Evolutionary conservation across 2,888 invertebrate species (phyloP).

Genomic region (Malacosoma neustria): DNA sequence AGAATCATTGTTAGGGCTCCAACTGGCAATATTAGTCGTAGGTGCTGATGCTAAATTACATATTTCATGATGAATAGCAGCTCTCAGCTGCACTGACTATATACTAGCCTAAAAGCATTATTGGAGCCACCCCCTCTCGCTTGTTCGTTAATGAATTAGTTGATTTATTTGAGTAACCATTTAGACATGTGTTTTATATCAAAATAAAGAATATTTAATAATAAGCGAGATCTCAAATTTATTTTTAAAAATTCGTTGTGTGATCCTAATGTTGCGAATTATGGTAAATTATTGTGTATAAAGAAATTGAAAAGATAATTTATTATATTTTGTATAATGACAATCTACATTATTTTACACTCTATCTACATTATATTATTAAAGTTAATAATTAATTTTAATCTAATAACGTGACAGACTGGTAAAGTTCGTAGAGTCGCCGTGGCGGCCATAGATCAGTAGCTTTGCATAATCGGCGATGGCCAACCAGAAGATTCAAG

Average conservation of each 20-base stretch:
- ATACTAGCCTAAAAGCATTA: slow-evolving; percentile 16
- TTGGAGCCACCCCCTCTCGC: slow-evolving; percentile 38
- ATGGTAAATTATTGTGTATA: slow-evolving; percentile 46
- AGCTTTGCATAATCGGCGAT: slow-evolving; percentile 74
- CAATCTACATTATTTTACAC: slow-evolving; percentile 73
- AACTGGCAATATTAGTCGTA: slow-evolving; percentile 21
- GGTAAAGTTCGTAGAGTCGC: slow-evolving; percentile 75
- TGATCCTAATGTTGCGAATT: slow-evolving; percentile 69
- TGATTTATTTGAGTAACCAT: slow-evolving; percentile 62
- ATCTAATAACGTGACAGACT: slow-evolving; percentile 75
- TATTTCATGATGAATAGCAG: no score
- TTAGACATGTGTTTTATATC: slow-evolving; percentile 70
- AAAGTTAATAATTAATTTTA: slow-evolving; percentile 74
- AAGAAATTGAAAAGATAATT: slow-evolving; percentile 61
- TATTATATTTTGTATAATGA: slow-evolving; percentile 73
- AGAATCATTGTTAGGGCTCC: slow-evolving; percentile 50
- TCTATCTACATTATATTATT: slow-evolving; percentile 70
- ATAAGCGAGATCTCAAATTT: slow-evolving; percentile 76
- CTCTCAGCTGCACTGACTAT: no score
- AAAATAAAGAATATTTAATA: slow-evolving; percentile 73
- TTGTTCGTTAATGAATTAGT: slow-evolving; percentile 64
- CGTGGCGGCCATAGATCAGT: slow-evolving; percentile 72
- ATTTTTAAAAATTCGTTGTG: slow-evolving; percentile 67
- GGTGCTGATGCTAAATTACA: no score
- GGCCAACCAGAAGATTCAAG: slow-evolving; percentile 72